A percentile compares a stretch with the other conserved stretches of the same genome.
Conservation (phyloP, 1,140 invertebrate species). For the Temnothorax nylanderi region DNA sequence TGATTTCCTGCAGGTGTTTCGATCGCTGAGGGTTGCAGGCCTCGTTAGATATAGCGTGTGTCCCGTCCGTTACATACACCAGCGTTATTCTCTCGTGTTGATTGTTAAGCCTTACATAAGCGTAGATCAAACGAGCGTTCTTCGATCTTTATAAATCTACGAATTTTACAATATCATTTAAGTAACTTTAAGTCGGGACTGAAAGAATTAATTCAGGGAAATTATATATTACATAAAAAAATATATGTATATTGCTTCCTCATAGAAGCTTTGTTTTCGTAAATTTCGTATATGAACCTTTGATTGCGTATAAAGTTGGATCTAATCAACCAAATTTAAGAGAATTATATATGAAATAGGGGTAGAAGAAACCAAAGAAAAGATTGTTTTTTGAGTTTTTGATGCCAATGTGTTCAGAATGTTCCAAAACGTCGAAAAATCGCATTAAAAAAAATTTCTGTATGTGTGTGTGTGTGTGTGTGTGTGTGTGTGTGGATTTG, state of each 20-base stretch:
- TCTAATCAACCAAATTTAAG: no score
- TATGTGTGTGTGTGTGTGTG: no score
- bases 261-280: no score
- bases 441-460: no score
- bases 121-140: conserved; percentile 29
- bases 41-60: conserved; percentile 77
- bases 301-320: no score
- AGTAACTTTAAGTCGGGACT: not conserved
- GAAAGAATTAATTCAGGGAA: not conserved
- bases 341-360: no score
- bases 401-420: no score
- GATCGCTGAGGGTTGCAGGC: conserved; percentile 57
- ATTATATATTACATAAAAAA: not conserved
- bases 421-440: no score
- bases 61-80: conserved; percentile 63
- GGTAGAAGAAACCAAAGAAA: no score
- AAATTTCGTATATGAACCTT: no score
- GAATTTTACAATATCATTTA: not conserved
- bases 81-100: conserved; percentile 4
- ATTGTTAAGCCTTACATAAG: conserved; percentile 36
- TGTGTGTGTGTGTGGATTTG: no score
- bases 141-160: not conserved
- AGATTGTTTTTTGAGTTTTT: no score
- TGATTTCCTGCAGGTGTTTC: conserved; percentile 86
- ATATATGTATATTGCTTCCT: not conserved